phyloP scores from a whole-genome alignment of 2,113 vertebrate genomes.

The Poeciliopsis occidentalis region DNA sequence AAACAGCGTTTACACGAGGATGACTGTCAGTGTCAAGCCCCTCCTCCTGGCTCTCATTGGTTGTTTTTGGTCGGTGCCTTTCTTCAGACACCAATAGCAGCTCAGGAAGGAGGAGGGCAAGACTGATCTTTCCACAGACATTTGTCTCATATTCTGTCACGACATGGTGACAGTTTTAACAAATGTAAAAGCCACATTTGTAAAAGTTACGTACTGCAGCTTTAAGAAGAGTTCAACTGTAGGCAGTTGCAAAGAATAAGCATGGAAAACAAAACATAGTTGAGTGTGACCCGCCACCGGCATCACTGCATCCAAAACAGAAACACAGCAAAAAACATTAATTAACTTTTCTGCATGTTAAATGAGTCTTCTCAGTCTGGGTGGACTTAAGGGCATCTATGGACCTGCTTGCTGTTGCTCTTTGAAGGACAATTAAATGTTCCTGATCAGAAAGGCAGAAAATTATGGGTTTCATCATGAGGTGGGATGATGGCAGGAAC shows the following conservation, averaged over 20 bases:
- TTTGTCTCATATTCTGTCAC: too few relatives aligned
- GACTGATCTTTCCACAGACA: too few relatives aligned
- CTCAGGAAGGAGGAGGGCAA: too few relatives aligned
- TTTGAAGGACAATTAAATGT: slow-evolving; percentile 18
- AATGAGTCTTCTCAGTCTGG: slow-evolving; percentile 28
- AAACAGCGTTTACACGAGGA: too few relatives aligned
- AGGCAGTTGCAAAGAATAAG: slow-evolving; percentile 3
- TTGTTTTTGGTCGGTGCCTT: too few relatives aligned
- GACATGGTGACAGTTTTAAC: too few relatives aligned
- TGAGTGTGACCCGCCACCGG: background rate
- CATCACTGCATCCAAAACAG: background rate
- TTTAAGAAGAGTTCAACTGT: slow-evolving; percentile 6
- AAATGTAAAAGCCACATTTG: too few relatives aligned
- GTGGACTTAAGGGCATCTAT: background rate
- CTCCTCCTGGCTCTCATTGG: too few relatives aligned
- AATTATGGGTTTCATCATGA: slow-evolving; percentile 9
- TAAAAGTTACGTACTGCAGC: too few relatives aligned
- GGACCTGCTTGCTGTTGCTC: background rate
- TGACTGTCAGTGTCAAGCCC: too few relatives aligned
- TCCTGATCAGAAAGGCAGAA: slow-evolving; percentile 21
- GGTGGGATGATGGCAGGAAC: background rate
- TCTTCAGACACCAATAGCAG: too few relatives aligned
- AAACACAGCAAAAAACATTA: slow-evolving; percentile 12
- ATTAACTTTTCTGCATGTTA: slow-evolving; percentile 43
- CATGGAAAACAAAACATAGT: slow-evolving; percentile 7